Conservation (phyloP, 2,888 invertebrate species). For the Melinaea menophilus region DNA sequence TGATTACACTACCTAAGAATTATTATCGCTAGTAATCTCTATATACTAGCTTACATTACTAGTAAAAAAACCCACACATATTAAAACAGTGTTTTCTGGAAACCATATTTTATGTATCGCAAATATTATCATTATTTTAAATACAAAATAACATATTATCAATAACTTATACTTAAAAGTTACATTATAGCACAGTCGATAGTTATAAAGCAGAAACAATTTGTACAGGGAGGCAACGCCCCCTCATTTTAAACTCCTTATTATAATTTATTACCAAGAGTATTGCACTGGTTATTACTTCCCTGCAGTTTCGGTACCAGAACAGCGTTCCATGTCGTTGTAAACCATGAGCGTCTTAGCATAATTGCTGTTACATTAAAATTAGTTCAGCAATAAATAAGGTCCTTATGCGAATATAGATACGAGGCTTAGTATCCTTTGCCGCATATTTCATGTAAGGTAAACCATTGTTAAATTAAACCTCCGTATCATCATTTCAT, state of each 20-base stretch:
- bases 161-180: neutral
- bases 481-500: neutral
- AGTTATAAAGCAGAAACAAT: slow-evolving; percentile 32
- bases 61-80: too few species aligned
- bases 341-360: slow-evolving; percentile 72
- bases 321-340: slow-evolving; percentile 71
- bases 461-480: slow-evolving; percentile 8
- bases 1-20: too few species aligned
- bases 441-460: slow-evolving; percentile 23
- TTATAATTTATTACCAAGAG: slow-evolving; percentile 70
- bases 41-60: too few species aligned
- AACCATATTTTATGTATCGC: too few species aligned
- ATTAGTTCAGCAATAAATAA: slow-evolving; percentile 73
- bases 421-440: slow-evolving; percentile 27
- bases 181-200: slow-evolving; percentile 14
- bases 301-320: slow-evolving; percentile 69
- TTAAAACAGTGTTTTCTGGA: too few species aligned
- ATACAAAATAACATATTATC: neutral
- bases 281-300: slow-evolving; percentile 75
- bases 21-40: too few species aligned
- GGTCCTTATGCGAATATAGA: slow-evolving; percentile 60
- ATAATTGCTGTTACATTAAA: slow-evolving; percentile 73
- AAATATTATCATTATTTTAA: neutral
- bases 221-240: slow-evolving; percentile 41
- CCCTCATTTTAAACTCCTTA: slow-evolving; percentile 69